phyloP scores from a whole-genome alignment of 2,113 vertebrate species.

The Pantherophis guttatus region DNA sequence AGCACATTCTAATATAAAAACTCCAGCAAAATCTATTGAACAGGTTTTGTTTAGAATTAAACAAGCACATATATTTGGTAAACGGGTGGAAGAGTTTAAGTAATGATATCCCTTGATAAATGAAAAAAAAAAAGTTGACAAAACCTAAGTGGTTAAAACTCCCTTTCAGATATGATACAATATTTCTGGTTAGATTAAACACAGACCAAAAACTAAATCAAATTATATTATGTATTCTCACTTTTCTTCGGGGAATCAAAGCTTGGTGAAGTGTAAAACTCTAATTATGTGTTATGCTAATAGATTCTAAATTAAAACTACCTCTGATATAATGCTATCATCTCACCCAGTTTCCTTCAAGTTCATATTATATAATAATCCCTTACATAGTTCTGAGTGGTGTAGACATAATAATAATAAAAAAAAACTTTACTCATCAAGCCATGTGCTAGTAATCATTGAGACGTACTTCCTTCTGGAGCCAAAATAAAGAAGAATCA shows the following conservation, averaged over 20 bases:
- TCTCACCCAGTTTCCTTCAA: conserved; percentile 49
- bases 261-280: conserved; percentile 73
- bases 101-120: background rate
- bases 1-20: background rate
- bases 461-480: background rate
- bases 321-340: conserved; percentile 65
- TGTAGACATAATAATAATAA: conserved; percentile 1
- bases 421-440: background rate
- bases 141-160: conserved; percentile 58
- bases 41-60: background rate
- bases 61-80: background rate
- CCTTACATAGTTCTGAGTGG: conserved; percentile 33
- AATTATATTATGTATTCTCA: conserved; percentile 73
- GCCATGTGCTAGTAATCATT: conserved; percentile 9
- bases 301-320: conserved; percentile 77
- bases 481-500: background rate
- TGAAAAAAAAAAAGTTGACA: conserved; percentile 35
- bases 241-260: conserved; percentile 73
- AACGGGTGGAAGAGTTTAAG: background rate
- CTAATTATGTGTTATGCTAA: conserved; percentile 76
- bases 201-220: conserved; percentile 75
- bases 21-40: background rate
- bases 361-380: conserved; percentile 49
- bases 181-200: conserved; percentile 75
- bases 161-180: conserved; percentile 59